These are phyloP conservation scores for Mythimna lalbum DNA, from an alignment of 2,888 invertebrate species.

Conservation along the genomic window DNA sequence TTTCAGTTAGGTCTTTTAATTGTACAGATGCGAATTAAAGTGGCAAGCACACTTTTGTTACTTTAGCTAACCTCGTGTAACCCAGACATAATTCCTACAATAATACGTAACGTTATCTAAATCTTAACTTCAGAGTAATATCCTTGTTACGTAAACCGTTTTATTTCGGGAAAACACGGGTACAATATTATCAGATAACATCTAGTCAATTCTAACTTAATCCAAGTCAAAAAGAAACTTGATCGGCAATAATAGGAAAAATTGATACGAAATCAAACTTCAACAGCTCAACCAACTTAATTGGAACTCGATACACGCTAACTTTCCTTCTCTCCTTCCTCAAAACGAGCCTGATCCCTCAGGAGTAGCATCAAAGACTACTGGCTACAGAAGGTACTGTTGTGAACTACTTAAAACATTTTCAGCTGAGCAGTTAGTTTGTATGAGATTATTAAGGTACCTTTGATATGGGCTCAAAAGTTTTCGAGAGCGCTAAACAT, in stretches of 20 bases:
- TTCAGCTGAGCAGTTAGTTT: slow-evolving; percentile 35
- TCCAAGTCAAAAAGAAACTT: slow-evolving; percentile 19
- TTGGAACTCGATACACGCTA: slow-evolving; percentile 23
- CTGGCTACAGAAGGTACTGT: slow-evolving; percentile 23
- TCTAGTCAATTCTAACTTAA: background rate
- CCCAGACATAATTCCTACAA: background rate
- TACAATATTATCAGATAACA: background rate
- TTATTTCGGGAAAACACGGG: background rate
- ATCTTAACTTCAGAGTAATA: background rate
- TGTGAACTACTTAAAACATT: slow-evolving; percentile 50
- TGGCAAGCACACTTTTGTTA: background rate
- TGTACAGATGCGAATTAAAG: background rate
- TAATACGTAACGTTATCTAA: background rate
- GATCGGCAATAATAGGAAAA: slow-evolving; percentile 6
- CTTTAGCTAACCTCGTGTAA: background rate
- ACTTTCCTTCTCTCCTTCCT: background rate
- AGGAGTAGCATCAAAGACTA: slow-evolving; percentile 27
- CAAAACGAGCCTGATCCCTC: slow-evolving; percentile 23
- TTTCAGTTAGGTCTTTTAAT: background rate
- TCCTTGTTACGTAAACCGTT: background rate
- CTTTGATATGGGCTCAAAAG: slow-evolving; percentile 34
- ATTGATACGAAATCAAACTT: slow-evolving; percentile 31
- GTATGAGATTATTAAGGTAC: slow-evolving; percentile 17
- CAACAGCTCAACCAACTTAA: slow-evolving; percentile 21
- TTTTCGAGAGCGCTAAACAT: slow-evolving; percentile 28